These are phyloP conservation scores for Sciurus carolinensis DNA, from an alignment of 2,797 vertebrate species.

Conservation along the genomic window DNA sequence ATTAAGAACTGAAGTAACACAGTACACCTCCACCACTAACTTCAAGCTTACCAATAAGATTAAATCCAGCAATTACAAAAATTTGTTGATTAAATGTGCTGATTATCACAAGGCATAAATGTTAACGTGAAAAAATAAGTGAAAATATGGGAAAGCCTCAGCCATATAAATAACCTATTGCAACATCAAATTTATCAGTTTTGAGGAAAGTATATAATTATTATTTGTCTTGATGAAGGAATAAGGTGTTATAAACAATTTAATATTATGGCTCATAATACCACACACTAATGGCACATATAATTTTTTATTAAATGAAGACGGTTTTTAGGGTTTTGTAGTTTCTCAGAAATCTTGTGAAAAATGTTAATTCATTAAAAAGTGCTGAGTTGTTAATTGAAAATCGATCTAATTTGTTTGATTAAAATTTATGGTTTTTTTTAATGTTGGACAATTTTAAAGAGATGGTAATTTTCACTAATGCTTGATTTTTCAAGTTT, in stretches of 20 bases:
- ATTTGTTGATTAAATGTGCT: conserved; percentile 6
- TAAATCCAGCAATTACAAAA: conserved; percentile 25
- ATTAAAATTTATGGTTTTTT: conserved; percentile 6
- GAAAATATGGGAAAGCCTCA: neutral
- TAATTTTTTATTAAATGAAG: conserved; percentile 11
- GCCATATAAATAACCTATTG: neutral
- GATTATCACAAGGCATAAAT: neutral
- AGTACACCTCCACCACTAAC: neutral
- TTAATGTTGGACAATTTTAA: conserved; percentile 21
- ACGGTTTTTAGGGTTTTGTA: neutral
- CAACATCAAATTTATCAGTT: neutral
- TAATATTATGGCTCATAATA: neutral
- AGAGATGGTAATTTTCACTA: neutral
- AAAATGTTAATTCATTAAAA: neutral
- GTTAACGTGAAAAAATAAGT: neutral
- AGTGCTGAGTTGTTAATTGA: conserved; percentile 1
- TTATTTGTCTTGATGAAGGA: neutral
- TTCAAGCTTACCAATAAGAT: neutral
- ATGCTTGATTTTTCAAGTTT: neutral
- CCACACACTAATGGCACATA: neutral
- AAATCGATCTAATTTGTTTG: conserved; percentile 9
- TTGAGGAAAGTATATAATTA: neutral
- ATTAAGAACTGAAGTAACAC: neutral
- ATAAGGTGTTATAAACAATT: neutral
- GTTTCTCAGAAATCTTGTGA: neutral